phyloP scores from a whole-genome alignment of 2,888 invertebrate species.

The Apotomis turbidana region DNA sequence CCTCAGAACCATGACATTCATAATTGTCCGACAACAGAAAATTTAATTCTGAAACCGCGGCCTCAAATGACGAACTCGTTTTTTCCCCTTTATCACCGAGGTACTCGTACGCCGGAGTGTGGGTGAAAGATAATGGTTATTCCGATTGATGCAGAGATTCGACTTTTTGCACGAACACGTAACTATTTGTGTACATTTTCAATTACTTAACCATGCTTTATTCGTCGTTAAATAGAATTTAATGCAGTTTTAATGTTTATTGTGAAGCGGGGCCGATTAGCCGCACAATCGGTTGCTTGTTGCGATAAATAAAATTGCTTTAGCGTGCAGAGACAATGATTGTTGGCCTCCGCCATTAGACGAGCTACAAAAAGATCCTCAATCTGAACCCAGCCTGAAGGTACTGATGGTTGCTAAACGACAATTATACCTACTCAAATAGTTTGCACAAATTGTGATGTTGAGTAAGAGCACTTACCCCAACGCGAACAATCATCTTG shows the following conservation, averaged over 20 bases:
- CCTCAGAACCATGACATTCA: conserved; percentile 65
- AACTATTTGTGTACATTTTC: conserved; percentile 55
- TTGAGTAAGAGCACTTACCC: conserved; percentile 10
- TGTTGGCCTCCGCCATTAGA: conserved; percentile 56
- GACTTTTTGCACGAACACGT: conserved; percentile 61
- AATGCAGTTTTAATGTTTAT: conserved; percentile 78
- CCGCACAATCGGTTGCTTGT: conserved; percentile 59
- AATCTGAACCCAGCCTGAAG: conserved; percentile 48
- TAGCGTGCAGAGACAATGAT: conserved; percentile 65
- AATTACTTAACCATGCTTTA: conserved; percentile 69
- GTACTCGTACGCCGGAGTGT: conserved; percentile 37
- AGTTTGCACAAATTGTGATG: conserved; percentile 16
- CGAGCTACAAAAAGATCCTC: conserved; percentile 56
- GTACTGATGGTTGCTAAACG: conserved; percentile 42
- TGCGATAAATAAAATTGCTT: conserved; percentile 64
- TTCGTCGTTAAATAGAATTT: conserved; percentile 72
- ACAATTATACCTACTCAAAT: conserved; percentile 42
- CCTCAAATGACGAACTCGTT: conserved; percentile 25
- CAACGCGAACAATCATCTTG: conserved; percentile 2
- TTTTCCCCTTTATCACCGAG: conserved; percentile 36
- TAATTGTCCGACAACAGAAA: conserved; percentile 61
- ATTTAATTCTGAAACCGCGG: conserved; percentile 28
- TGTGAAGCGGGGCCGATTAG: conserved; percentile 69
- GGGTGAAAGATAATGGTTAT: conserved; percentile 40
- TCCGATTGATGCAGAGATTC: conserved; percentile 47